phyloP scores from a whole-genome alignment of 2,888 invertebrate species.

The Unio delphinus region DNA sequence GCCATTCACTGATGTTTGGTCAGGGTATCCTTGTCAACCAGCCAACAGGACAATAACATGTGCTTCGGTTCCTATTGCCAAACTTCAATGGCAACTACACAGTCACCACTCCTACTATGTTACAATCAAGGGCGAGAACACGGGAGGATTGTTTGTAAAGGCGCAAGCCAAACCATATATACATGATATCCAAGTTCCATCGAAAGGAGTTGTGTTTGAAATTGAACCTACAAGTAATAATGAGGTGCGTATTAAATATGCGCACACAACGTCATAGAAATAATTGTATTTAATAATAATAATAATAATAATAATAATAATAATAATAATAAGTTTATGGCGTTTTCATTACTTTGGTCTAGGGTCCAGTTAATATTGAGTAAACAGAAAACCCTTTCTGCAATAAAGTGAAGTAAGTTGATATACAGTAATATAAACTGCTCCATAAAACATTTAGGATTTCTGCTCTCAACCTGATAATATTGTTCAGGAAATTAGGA shows the following conservation, averaged over 20 bases:
- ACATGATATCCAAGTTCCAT: constrained; percentile 4
- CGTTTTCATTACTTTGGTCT: no score
- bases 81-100: not conserved
- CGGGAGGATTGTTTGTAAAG: constrained; percentile 1
- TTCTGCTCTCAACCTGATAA: no score
- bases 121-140: constrained; percentile 3
- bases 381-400: no score
- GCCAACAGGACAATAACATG: not conserved
- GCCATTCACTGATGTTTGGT: no score
- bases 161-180: not conserved
- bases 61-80: not conserved
- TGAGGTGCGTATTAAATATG: not conserved
- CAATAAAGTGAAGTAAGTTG: no score
- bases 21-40: not conserved
- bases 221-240: constrained; percentile 1
- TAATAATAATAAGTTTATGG: no score
- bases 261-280: not conserved
- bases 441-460: no score
- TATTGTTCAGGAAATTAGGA: no score
- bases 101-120: constrained; percentile 2
- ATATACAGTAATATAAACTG: no score
- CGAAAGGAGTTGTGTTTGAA: not conserved
- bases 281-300: no score
- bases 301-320: no score
- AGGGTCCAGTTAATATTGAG: no score